Evolutionary conservation across 2,888 invertebrate genomes (phyloP).

Genomic region (Lottia scabra): DNA sequence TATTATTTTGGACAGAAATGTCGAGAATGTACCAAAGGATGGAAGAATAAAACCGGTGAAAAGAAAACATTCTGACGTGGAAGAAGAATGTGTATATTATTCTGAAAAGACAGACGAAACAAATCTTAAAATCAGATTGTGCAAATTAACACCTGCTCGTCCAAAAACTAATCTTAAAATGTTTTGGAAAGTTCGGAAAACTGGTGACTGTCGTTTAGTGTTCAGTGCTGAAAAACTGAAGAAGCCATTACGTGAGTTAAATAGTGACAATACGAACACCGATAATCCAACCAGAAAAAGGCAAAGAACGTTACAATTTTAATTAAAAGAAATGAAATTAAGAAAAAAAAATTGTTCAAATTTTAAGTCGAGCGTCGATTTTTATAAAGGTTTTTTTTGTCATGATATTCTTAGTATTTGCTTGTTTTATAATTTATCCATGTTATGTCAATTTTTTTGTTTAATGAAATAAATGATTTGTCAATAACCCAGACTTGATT

Average conservation of each 20-base stretch:
- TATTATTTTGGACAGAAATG: not conserved
- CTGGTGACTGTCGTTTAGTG: slow-evolving; percentile 50
- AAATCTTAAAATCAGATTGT: slow-evolving; percentile 15
- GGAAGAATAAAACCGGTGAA: not conserved
- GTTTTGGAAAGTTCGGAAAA: slow-evolving; percentile 51
- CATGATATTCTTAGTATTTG: too few species aligned
- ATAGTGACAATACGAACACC: not conserved
- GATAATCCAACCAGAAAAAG: not conserved
- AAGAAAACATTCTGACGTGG: not conserved
- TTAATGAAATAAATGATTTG: too few species aligned
- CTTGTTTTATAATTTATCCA: too few species aligned
- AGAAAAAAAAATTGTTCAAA: too few species aligned
- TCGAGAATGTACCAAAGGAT: not conserved
- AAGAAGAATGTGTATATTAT: slow-evolving; percentile 11
- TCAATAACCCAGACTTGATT: too few species aligned
- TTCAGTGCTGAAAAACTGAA: slow-evolving; percentile 40
- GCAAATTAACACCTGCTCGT: slow-evolving; percentile 13
- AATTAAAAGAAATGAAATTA: not conserved
- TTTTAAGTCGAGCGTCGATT: too few species aligned
- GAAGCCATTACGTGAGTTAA: not conserved
- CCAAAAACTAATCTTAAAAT: slow-evolving; percentile 40
- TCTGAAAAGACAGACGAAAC: slow-evolving; percentile 22
- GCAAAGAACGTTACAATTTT: slow-evolving; percentile 5
- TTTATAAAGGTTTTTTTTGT: too few species aligned
- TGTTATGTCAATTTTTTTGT: too few species aligned